Conservation (phyloP, 2,797 vertebrate species). For the Glyptemys insculpta region DNA sequence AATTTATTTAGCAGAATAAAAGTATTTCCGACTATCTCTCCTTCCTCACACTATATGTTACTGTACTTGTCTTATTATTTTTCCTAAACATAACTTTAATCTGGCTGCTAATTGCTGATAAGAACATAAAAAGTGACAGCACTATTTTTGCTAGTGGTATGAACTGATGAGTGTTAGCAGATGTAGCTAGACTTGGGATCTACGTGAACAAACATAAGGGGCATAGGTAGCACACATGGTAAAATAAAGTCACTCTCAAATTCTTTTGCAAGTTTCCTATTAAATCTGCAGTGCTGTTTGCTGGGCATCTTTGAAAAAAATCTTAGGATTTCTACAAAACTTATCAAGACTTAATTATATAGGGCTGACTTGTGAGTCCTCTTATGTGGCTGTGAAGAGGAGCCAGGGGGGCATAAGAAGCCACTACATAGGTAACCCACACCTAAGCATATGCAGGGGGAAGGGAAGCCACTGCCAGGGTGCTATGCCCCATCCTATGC, state of each 20-base stretch:
- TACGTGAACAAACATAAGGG: not conserved
- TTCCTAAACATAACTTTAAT: not conserved
- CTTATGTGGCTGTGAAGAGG: not conserved
- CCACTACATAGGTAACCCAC: no score
- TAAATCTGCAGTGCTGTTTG: not conserved
- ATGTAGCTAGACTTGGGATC: not conserved
- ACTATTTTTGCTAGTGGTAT: not conserved
- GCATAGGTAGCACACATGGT: not conserved
- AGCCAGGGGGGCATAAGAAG: not conserved
- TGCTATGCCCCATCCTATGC: not conserved
- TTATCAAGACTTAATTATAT: not conserved
- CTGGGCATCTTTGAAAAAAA: not conserved
- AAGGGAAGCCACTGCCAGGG: not conserved
- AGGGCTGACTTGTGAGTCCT: not conserved
- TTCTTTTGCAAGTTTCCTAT: not conserved
- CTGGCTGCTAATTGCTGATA: not conserved
- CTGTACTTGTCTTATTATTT: not conserved
- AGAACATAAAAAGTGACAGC: not conserved
- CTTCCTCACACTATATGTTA: no score
- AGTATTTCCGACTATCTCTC: no score
- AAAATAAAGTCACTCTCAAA: conserved; percentile 9
- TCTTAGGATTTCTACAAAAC: not conserved
- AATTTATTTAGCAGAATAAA: not conserved
- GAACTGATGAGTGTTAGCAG: not conserved
- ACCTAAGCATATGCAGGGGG: no score